Base-by-base conservation (phyloP, 2,888 invertebrate species). In the Chouioia cunea region DNA sequence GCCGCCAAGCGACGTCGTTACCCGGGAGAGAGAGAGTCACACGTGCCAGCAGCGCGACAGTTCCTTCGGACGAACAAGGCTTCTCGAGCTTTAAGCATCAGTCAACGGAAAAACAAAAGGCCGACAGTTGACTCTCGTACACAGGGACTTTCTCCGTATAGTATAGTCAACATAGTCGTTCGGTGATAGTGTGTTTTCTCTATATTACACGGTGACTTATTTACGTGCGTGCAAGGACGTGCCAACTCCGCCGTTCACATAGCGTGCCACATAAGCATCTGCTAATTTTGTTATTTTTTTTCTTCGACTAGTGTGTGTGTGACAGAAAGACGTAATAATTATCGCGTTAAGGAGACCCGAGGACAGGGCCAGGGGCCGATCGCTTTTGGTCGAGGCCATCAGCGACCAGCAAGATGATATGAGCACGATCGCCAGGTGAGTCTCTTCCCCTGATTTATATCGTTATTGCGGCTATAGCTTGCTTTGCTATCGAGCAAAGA, bases 391-490 rank as follows among this genome's bases (percentile, higher is more conserved):
- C 73, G 60, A 69, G 64, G 65, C 65, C 74, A 57, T 50, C 57
- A 60, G 69, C 74, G 66, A 76, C 80, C 77, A 77, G 78, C 82
- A 83, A 79, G 78, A 84, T 84, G 83, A 83, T 82, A 85, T 85
- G 85, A 85, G 83, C 83, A 82, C 84, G 79, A 79, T 83, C 79
- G 81, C 81, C 81, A 84, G 85, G 85, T 85, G 84, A 85, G 85
- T 83, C 69, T n/a, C 20, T 8, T 20, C 6, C 10, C 14, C 27
- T 27, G 27, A 27, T 27, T 27, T 27, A 27, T 27, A 4, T 2
- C 27, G 3, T 27, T 4, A 4, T 27, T 27, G 27, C 27, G 2
- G 6, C 6, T 27, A 27, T 27, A n/a, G n/a, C n/a, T n/a, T n/a
- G n/a, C n/a, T n/a, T n/a, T n/a, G n/a, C n/a, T n/a, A n/a, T n/a